These are phyloP conservation scores for Phenganax marumi DNA, from an alignment of 92 coral and sea anemone species.

Conservation along the genomic window DNA sequence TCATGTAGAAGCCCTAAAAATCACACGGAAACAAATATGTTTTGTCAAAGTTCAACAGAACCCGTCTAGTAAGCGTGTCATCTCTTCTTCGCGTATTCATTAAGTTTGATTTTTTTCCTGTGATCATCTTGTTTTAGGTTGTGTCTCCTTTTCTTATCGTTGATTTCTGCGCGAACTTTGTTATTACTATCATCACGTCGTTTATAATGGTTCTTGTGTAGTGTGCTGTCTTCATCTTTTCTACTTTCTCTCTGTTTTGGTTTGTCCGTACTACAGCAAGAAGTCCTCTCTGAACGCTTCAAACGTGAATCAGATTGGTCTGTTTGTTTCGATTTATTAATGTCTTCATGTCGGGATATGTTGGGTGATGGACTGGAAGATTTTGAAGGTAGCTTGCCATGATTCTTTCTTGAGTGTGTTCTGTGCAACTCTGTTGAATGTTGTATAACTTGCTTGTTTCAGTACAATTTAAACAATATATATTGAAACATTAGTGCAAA, in stretches of 20 bases:
- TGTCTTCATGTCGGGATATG: background rate
- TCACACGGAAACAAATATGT: too few relatives aligned
- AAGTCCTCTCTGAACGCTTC: background rate
- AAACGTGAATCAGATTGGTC: background rate
- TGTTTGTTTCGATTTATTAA: background rate
- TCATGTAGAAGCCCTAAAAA: too few relatives aligned
- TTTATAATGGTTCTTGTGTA: background rate
- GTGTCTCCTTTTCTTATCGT: background rate
- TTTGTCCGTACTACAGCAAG: background rate
- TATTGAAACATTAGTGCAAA: too few relatives aligned
- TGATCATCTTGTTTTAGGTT: background rate
- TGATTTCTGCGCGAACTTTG: background rate
- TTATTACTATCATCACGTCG: background rate
- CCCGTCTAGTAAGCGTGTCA: too few relatives aligned
- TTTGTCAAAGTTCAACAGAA: too few relatives aligned
- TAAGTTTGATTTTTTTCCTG: background rate
- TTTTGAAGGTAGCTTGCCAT: background rate
- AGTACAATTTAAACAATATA: too few relatives aligned
- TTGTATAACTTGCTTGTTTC: too few relatives aligned
- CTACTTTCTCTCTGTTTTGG: background rate
- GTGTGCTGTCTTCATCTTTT: background rate
- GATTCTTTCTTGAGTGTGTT: slow-evolving; percentile 1
- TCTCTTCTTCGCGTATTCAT: background rate
- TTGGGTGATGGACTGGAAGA: background rate
- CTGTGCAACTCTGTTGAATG: background rate